Base-by-base conservation (phyloP, 2,888 invertebrate species). In the Lamproptera curius region DNA sequence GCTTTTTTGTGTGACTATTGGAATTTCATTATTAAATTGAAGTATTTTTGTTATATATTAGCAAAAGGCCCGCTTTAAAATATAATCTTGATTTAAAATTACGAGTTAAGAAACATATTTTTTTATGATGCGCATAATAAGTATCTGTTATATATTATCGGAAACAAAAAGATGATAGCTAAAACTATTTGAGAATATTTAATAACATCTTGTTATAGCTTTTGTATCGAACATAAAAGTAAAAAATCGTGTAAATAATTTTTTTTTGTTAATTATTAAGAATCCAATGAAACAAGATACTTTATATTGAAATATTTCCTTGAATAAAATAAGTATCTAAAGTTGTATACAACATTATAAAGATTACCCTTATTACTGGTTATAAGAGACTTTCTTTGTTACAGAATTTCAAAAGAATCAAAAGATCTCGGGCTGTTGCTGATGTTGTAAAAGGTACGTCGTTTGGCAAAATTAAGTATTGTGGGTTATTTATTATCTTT, bases 371-470 rank as follows among this genome's bases (percentile, higher is more conserved):
- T 31, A 31, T 31, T 31, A n/a, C 31, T 31, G 4, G 31, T 31
- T 31, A 31, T 11, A 11, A 31, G 3, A 10, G 1, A 16, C 13
- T 11, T 40, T 14, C 16, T 16, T 46, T 40, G 46, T 46, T 46
- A 16, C 46, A 46, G 46, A 40, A 1, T 28, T 17, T 15, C 23
- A 35, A 46, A 35, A 13, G 35, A 46, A 16, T 14, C 14, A 23
- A 13, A 26, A 40, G 16, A 9, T 16, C 11, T 16, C 13, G 23
- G 16, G 4, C 28, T 35, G 4, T 20, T 20, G 14, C 33, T 37
- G 26, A 35, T 26, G 35, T 46, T 26, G 16, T 35, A 40, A 16
- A 38, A 34, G 35, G 46, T 46, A 35, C 31, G 31, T 31, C 9
- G 28, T 31, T 31, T 31, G 11, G n/a, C 11, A 31, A 31, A 31